Evolutionary conservation across 2,113 vertebrate genomes (phyloP).

Genomic region (Struthidea cinerea): DNA sequence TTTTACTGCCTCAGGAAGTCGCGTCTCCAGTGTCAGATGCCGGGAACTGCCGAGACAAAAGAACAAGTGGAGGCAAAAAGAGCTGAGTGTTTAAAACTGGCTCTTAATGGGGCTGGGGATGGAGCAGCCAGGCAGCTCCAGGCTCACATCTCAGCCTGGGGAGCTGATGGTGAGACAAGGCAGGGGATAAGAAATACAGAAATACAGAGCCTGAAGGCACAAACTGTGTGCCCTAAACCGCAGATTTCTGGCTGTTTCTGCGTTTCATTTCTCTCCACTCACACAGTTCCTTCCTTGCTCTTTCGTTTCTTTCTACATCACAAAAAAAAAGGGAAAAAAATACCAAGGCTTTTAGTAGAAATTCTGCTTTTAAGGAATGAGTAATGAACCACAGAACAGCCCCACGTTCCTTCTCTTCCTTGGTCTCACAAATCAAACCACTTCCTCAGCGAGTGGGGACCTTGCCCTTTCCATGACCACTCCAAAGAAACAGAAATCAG

Average conservation of each 20-base stretch:
- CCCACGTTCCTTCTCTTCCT: neutral
- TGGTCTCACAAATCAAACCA: neutral
- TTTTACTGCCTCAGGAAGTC: neutral
- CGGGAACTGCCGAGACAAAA: neutral
- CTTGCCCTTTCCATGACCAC: neutral
- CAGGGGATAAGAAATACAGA: neutral
- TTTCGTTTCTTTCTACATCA: neutral
- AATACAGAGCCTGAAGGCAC: neutral
- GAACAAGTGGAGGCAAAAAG: neutral
- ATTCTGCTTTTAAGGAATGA: neutral
- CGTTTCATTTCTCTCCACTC: neutral
- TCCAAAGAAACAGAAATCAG: neutral
- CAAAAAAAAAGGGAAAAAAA: no score
- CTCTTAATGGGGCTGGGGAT: neutral
- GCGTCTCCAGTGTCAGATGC: neutral
- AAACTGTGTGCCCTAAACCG: no score
- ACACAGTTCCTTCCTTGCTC: neutral
- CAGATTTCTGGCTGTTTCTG: neutral
- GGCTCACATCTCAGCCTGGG: neutral
- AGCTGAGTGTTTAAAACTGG: neutral
- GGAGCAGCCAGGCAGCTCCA: neutral
- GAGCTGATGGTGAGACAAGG: neutral
- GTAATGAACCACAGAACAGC: neutral
- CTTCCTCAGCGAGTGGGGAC: neutral
- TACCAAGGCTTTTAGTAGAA: neutral